Evolutionary conservation across 2,797 vertebrate species (phyloP).

Genomic region (Acomys russatus): DNA sequence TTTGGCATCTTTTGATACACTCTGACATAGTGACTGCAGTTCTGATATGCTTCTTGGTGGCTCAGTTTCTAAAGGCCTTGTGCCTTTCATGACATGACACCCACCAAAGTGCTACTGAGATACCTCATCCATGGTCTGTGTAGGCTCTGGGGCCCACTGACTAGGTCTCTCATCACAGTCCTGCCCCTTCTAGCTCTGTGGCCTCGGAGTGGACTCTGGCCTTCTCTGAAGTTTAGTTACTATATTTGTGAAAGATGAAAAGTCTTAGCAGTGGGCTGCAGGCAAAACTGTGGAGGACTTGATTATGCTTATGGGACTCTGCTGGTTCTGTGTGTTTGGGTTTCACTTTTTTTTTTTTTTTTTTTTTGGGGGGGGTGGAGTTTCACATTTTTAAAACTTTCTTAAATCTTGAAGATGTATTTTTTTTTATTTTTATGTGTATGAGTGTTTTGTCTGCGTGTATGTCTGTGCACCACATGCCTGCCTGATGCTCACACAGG

Average conservation of each 20-base stretch:
- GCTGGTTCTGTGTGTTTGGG: not conserved
- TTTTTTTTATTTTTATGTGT: not conserved
- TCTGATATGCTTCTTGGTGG: fast-evolving
- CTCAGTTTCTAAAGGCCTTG: not conserved
- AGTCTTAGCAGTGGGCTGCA: too few species aligned
- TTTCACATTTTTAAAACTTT: too few species aligned
- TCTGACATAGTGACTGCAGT: too few species aligned
- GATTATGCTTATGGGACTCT: too few species aligned
- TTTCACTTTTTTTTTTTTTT: not conserved
- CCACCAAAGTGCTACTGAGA: fast-evolving
- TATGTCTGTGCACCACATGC: not conserved
- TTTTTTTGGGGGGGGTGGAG: not conserved
- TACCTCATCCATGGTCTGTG: fast-evolving
- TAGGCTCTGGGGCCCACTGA: not conserved
- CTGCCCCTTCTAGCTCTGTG: not conserved
- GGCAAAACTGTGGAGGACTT: fast-evolving
- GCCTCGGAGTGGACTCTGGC: not conserved
- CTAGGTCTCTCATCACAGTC: not conserved
- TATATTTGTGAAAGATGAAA: not conserved
- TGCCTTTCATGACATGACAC: fast-evolving
- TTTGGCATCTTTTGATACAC: too few species aligned
- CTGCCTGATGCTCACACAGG: not conserved
- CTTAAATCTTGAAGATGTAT: not conserved
- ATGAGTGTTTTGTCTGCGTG: not conserved
- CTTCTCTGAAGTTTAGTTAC: not conserved